Conservation (phyloP, 1,140 invertebrate genomes). For the Habropoda laboriosa region DNA sequence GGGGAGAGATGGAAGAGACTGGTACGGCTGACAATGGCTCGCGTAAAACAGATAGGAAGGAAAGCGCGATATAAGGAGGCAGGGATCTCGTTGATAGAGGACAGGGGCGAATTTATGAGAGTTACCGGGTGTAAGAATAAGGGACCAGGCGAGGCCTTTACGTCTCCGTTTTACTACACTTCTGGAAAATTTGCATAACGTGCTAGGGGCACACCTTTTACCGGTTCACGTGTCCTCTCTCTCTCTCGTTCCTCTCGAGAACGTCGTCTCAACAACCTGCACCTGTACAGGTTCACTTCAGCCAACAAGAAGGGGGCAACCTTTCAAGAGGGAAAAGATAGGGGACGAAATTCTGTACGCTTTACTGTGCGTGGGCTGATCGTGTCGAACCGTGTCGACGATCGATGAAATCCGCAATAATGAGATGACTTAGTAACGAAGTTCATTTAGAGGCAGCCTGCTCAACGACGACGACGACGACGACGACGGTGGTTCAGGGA, state of each 20-base stretch:
- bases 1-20: neutral
- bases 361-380: neutral
- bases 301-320: neutral
- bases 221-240: neutral
- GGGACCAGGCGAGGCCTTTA: slow-evolving; percentile 57
- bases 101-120: slow-evolving; percentile 68
- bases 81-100: slow-evolving; percentile 70
- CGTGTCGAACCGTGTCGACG: neutral
- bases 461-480: too few species aligned
- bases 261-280: neutral
- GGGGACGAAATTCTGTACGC: neutral
- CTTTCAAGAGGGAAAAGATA: neutral
- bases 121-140: slow-evolving; percentile 67
- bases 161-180: slow-evolving; percentile 61
- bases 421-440: slow-evolving; percentile 33
- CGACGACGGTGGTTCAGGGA: too few species aligned
- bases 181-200: slow-evolving; percentile 71
- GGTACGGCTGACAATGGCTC: slow-evolving; percentile 56
- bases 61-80: slow-evolving; percentile 24
- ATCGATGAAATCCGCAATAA: slow-evolving; percentile 23
- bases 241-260: neutral
- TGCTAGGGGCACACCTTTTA: slow-evolving; percentile 1
- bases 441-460: neutral
- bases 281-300: neutral
- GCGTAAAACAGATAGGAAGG: slow-evolving; percentile 66